Conservation (phyloP, 2,888 invertebrate genomes). For the Phytoseiulus persimilis region DNA sequence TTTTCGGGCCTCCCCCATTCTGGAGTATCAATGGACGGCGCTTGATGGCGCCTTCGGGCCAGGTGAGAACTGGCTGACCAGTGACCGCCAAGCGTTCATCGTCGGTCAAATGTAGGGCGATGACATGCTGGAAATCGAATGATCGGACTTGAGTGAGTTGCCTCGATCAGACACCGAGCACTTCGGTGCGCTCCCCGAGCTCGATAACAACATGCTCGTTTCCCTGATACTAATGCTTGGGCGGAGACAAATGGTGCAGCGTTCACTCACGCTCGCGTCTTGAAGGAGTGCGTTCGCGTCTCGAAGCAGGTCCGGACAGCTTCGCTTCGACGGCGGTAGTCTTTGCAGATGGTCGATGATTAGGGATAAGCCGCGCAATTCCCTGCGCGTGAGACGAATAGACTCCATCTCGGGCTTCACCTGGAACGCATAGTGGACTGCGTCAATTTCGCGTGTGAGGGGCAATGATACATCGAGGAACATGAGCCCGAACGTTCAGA, state of each 20-base stretch:
- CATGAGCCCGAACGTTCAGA: constrained; percentile 29
- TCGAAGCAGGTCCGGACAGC: constrained; percentile 77
- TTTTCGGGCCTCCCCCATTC: constrained; percentile 40
- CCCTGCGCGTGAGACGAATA: constrained; percentile 43
- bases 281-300: constrained; percentile 81
- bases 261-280: constrained; percentile 58
- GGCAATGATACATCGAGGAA: too few species aligned
- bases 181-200: too few species aligned
- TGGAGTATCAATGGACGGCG: constrained; percentile 19
- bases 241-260: too few species aligned
- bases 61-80: constrained; percentile 65
- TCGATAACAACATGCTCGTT: not conserved
- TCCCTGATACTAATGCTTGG: too few species aligned
- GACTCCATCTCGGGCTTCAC: constrained; percentile 20
- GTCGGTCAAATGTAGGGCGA: constrained; percentile 79
- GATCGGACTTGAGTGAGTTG: constrained; percentile 27
- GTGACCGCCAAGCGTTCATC: constrained; percentile 72
- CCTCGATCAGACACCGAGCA: too few species aligned
- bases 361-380: constrained; percentile 48
- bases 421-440: too few species aligned
- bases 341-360: constrained; percentile 84
- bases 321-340: constrained; percentile 77
- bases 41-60: constrained; percentile 47
- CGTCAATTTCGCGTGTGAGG: too few species aligned
- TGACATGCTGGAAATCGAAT: constrained; percentile 59